Conservation (phyloP, 2,888 invertebrate species). For the Tenthredo scrophulariae region DNA sequence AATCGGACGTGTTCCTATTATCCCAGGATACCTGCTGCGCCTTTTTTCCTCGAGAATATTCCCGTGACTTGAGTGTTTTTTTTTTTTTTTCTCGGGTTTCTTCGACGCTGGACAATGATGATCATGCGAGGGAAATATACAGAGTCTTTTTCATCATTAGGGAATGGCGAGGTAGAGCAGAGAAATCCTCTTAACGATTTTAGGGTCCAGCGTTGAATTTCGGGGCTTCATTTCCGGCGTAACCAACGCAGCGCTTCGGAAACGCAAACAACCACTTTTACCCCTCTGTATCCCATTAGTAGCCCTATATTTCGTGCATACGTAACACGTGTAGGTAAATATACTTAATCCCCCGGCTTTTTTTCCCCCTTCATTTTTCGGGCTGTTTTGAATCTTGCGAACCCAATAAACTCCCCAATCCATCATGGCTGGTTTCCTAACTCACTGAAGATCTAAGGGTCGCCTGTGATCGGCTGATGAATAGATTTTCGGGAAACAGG, state of each 20-base stretch:
- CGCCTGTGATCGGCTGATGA: neutral
- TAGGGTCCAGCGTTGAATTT: constrained; percentile 40
- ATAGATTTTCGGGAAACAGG: neutral
- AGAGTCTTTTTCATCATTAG: constrained; percentile 30
- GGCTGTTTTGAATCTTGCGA: constrained; percentile 24
- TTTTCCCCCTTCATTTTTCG: neutral
- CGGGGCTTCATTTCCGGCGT: constrained; percentile 32
- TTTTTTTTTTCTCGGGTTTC: neutral
- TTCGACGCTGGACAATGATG: neutral
- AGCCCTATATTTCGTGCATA: neutral
- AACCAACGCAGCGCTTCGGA: constrained; percentile 8
- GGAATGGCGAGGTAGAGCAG: neutral
- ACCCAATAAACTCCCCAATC: constrained; percentile 10
- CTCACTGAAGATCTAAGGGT: neutral
- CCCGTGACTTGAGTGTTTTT: neutral
- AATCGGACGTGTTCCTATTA: constrained; percentile 5
- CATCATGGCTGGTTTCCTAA: neutral
- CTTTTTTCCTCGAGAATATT: neutral
- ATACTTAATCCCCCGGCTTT: neutral
- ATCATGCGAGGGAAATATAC: constrained; percentile 4
- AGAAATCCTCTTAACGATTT: constrained; percentile 46
- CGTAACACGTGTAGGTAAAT: constrained; percentile 19
- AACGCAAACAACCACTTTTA: constrained; percentile 41
- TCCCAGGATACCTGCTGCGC: neutral
- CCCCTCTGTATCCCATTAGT: constrained; percentile 41